phyloP scores from a whole-genome alignment of 2,113 vertebrate genomes.

The Nothoprocta pentlandii region DNA sequence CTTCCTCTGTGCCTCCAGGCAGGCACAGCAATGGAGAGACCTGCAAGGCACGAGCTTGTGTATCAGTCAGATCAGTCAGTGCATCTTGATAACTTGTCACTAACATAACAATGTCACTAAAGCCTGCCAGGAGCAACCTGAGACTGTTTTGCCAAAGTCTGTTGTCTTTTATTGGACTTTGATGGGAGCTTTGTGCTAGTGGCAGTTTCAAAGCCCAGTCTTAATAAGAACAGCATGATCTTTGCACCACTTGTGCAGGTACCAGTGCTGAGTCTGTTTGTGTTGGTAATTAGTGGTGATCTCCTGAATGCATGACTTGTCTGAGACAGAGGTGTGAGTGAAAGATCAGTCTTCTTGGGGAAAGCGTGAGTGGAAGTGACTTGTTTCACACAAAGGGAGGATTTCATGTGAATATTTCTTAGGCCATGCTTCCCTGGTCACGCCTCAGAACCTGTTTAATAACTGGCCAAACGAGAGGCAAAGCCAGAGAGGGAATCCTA shows the following conservation, averaged over 20 bases:
- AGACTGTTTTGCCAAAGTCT: not conserved
- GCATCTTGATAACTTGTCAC: not conserved
- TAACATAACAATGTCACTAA: not conserved
- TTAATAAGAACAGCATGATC: not conserved
- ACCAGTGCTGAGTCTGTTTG: not conserved
- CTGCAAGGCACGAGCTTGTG: rapidly evolving
- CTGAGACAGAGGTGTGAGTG: not conserved
- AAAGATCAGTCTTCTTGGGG: not conserved
- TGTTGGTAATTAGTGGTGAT: not conserved
- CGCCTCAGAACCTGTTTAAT: not conserved
- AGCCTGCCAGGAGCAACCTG: not conserved
- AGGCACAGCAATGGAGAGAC: not conserved
- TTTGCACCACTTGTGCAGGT: not conserved
- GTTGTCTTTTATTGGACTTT: not conserved
- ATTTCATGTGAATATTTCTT: rapidly evolving
- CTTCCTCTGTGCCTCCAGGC: not conserved
- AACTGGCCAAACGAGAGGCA: not conserved
- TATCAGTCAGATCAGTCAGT: rapidly evolving
- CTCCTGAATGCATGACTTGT: not conserved
- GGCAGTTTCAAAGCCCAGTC: not conserved
- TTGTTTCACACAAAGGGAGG: not conserved
- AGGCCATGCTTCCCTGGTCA: not conserved
- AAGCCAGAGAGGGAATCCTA: rapidly evolving
- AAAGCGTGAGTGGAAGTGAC: not conserved
- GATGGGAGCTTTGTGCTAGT: not conserved